Evolutionary conservation across 1,140 invertebrate genomes (phyloP), one percentile per base, ranked within the genome.

Genomic region (Dinothrombium tinctorium): DNA sequence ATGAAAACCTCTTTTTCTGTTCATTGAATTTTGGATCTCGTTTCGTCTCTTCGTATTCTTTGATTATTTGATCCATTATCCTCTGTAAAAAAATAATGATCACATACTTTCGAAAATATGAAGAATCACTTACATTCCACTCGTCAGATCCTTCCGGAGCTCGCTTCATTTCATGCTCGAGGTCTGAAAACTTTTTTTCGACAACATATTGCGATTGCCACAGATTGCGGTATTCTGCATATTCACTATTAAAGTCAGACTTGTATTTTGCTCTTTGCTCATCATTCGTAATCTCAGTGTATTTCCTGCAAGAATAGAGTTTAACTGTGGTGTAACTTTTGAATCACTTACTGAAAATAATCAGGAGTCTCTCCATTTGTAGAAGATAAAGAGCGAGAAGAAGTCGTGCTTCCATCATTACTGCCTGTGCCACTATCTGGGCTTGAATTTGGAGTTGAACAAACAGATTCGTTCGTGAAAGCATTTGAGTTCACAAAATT

Each of bases 231-330:
- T 90, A 89, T 59, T 86, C 80, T 37, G 66, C 67, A 59, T 84
- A 87, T 53, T 84, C 69, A 42, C 66, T 64, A 54, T 76, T 74
- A 56, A 89, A 90, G 56, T 86, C 81, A 46, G 71, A 67, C 61
- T 84, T 87, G 61, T 89, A 90, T 49, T 68, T 66, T 45, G 69
- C 66, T 49, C 79, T 68, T 60, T 83, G 77, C 49, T 77, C 73
- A 43, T 61, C 54, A 53, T 63, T 69, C 46, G 58, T 69, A 52
- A 90, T 86, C 47, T 67, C 68, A 44, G 70, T 70, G 56, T 82
- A 90, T 25, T 38, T 38, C 7, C 17, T 38, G 24, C 11, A 14
- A 15, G 11, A 9, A 33, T 33, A 33, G 15, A 33, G 7, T 33
- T 8, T 33, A 17, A 9, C 6, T 7, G 15, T 8, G 7, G 8